Base-by-base conservation (phyloP, 2,888 invertebrate species). In the Tolmerus cingulatus region DNA sequence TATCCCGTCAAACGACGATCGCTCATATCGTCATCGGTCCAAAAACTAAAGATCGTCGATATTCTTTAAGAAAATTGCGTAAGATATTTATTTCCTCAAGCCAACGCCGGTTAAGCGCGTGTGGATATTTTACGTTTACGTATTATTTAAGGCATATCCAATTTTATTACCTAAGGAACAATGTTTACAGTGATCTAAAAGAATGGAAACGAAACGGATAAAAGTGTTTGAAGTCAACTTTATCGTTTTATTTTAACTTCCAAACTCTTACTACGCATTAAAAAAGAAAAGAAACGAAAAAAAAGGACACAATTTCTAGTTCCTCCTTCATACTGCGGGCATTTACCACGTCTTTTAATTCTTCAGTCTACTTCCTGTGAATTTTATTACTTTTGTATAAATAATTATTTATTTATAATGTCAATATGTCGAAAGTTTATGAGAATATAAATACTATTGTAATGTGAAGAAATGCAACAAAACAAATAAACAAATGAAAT, bases 391-490 rank as follows among this genome's bases (percentile, higher is more conserved):
- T 84, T 40, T 66, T 84, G 81, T 81, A 81, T 84, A 74, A 37
- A 66, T 46, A 40, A 74, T 57, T 66, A 84, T 66, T 84, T 84
- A 84, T 74, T 84, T 84, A 43, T 84, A 57, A 66, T 66, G 84
- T 84, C 84, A 55, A 82, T 57, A 82, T 30, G 55, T 82, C 51
- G 55, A 84, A 76, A 23, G 57, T 84, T 66, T 66, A 66, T 66
- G 37, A 46, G 16, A 46, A 84, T 66, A 84, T 66, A 74, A 84
- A 66, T 66, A 74, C 84, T 66, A 84, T 84, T 84, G 84, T 74
- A 84, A 84, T 84, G 84, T 66, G 23, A 84, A 66, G 74, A 57
- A 84, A 84, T 84, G 57, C 57, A 84, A 84, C 84, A 84, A 84
- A 84, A 5, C 16, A 82, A 82, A 84, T 66, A 84, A 84, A 84